Percentiles rank a stretch among this genome's conserved stretches.
phyloP scores from a whole-genome alignment of 2,797 vertebrate genomes.

The Psittacula derbiana region DNA sequence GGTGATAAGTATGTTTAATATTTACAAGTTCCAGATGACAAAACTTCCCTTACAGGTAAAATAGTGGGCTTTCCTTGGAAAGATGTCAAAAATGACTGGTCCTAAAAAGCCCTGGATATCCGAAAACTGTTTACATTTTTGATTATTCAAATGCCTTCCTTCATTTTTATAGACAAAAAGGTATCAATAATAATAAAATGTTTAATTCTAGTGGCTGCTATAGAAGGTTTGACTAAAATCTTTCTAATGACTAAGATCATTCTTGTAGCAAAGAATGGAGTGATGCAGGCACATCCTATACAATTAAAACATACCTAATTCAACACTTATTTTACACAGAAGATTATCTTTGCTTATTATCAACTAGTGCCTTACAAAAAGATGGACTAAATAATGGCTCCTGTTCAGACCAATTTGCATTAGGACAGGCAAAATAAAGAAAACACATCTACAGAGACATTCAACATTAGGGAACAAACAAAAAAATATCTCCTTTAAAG shows the following conservation, averaged over 20 bases:
- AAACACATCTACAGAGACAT: not conserved
- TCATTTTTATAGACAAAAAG: not conserved
- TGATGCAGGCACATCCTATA: not conserved
- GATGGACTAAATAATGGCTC: not conserved
- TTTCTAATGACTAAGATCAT: not conserved
- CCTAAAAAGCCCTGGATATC: not conserved
- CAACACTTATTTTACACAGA: not conserved
- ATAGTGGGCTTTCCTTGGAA: not conserved
- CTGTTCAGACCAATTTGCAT: not conserved
- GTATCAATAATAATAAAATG: not conserved
- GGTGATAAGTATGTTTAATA: not conserved
- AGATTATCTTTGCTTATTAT: not conserved
- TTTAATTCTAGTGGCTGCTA: not conserved
- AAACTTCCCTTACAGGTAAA: not conserved
- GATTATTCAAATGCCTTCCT: not conserved
- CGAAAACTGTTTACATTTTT: not conserved
- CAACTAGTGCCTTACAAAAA: not conserved
- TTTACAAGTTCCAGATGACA: not conserved
- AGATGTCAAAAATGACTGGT: not conserved
- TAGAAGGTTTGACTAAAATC: not conserved
- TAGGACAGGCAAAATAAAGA: not conserved
- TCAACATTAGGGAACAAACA: not conserved
- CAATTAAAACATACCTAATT: not conserved
- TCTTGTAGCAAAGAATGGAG: not conserved
- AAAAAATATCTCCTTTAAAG: not conserved